These are phyloP conservation scores for Calidris pugnax DNA, from an alignment of 2,113 vertebrate genomes.

Conservation along the genomic window DNA sequence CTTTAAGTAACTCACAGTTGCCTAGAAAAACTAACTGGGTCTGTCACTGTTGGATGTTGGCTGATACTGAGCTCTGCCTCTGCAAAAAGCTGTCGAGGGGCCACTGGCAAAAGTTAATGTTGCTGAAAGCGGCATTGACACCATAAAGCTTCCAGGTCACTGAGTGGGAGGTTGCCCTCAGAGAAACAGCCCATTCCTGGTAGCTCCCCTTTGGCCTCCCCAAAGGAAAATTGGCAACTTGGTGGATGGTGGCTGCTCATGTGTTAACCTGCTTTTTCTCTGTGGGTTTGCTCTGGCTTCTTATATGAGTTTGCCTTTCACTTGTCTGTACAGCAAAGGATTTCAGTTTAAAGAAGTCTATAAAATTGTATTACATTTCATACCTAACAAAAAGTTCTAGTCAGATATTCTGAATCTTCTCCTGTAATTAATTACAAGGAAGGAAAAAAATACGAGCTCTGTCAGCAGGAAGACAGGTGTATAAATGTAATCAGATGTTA, in stretches of 20 bases:
- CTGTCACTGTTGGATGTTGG: background rate
- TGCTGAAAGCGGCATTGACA: background rate
- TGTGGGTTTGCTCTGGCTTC: background rate
- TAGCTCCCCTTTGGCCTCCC: background rate
- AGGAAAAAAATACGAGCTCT: slow-evolving; percentile 49
- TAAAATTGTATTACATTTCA: slow-evolving; percentile 6
- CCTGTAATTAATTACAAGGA: slow-evolving; percentile 44
- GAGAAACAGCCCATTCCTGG: background rate
- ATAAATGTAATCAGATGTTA: slow-evolving; percentile 69
- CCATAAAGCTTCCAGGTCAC: background rate
- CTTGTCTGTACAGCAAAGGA: background rate
- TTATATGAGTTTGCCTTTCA: background rate
- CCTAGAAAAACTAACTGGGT: background rate
- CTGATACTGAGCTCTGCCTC: background rate
- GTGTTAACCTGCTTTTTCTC: background rate
- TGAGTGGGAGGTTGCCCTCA: background rate
- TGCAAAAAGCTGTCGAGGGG: background rate
- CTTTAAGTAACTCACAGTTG: background rate
- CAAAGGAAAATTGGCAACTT: background rate
- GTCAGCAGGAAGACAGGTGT: slow-evolving; percentile 51
- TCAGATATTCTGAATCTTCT: slow-evolving; percentile 19
- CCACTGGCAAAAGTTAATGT: background rate
- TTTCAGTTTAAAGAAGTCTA: background rate
- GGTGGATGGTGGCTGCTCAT: background rate
- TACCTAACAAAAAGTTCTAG: slow-evolving; percentile 31